Base-by-base conservation (phyloP, 2,797 vertebrate species). In the Tarsius wallacei region DNA sequence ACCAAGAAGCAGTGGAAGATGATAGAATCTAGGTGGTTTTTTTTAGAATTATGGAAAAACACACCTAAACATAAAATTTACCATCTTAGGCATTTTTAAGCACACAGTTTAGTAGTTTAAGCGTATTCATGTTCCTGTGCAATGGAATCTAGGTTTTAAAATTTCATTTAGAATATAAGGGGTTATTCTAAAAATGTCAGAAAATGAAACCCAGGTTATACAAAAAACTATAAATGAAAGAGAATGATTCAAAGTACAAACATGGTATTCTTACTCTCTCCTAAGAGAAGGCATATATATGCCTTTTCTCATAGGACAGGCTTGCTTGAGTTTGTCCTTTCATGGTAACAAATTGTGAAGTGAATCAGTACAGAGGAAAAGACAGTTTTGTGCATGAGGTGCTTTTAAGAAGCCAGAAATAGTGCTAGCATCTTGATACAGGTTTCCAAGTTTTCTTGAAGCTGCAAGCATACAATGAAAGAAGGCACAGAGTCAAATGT, bases 391-490 rank as follows among this genome's bases (percentile, higher is more conserved):
- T 93, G 57, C 74, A 14, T 86, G 84, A 86, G 68, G 21, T 87
- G 77, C 33, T 53, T 68, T 84, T 55, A 80, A 61, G 70, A 74
- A 68, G 57, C 42, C 70, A 83, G 57, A 89, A 86, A 85, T 33
- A 49, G 26, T n/a, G 51, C 31, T 53, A 22, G 36, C 64, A 64
- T 81, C 88, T 81, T 71, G 53, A 53, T 24, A 66, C 2, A 12
- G n/a, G 78, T 82, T 64, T 61, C 42, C 49, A 95, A 47, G 24
- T 71, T 95, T 82, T 76, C 53, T 49, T 76, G 51, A 59, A 81
- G 31, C 53, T 31, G 1, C 1, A 33, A 78, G 33, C 28, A 4
- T n/a, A 68, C 31, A 51, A 49, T 26, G 51, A 77, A 26, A 96
- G 68, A 77, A 82, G n/a, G 31, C 21, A 8, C 13, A 51, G 13